Percentiles rank a stretch among this genome's conserved stretches.
These are phyloP conservation scores for Eudasyphora cyanicolor DNA, from an alignment of 2,888 invertebrate species.

Conservation along the genomic window DNA sequence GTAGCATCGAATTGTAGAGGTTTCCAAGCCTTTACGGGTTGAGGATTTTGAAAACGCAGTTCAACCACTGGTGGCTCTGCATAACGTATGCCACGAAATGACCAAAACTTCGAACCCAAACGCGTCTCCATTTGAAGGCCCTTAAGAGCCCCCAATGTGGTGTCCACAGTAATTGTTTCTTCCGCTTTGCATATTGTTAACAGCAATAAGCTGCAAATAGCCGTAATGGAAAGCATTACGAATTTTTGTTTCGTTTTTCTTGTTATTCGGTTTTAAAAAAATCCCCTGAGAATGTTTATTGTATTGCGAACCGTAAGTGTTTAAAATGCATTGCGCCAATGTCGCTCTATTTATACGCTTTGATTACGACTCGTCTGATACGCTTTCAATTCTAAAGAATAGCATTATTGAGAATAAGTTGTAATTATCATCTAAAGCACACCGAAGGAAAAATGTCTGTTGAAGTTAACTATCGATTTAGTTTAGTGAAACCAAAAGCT, in stretches of 20 bases:
- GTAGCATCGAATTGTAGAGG: conserved; percentile 81
- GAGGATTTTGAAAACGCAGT: conserved; percentile 79
- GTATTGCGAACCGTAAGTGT: background rate
- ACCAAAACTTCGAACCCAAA: conserved; percentile 71
- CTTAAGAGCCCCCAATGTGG: conserved; percentile 74
- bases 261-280: background rate
- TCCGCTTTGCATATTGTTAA: conserved; percentile 25
- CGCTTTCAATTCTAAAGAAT: background rate
- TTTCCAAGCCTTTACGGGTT: conserved; percentile 80
- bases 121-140: conserved; percentile 72
- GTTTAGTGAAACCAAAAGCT: no score
- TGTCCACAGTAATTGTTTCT: conserved; percentile 67
- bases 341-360: conserved; percentile 51
- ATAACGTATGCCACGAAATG: conserved; percentile 77
- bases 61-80: conserved; percentile 74
- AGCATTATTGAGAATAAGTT: background rate
- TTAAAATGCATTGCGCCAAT: background rate
- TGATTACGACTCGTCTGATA: background rate
- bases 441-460: background rate
- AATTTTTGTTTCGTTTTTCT: background rate
- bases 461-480: no score
- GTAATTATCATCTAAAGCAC: background rate
- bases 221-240: background rate
- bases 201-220: conserved; percentile 15
- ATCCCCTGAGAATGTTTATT: conserved; percentile 6